These are phyloP conservation scores for Percina caprodes DNA, from an alignment of 2,113 vertebrate species.

Conservation along the genomic window DNA sequence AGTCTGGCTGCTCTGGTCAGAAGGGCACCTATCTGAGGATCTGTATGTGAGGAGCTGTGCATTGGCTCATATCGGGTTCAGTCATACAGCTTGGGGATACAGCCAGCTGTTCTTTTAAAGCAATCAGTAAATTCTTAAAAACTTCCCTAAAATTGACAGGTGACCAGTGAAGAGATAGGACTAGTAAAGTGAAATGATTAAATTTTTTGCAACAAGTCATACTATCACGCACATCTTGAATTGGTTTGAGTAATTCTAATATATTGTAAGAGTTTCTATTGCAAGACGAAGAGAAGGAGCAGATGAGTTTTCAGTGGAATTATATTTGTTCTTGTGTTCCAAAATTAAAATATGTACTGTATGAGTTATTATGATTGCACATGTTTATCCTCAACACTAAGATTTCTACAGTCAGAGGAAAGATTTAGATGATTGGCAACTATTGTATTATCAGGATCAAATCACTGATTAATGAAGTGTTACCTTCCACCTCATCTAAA, in stretches of 20 bases:
- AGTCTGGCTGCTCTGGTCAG: constrained; percentile 30
- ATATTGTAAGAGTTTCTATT: neutral
- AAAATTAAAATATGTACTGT: neutral
- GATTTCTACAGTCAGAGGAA: neutral
- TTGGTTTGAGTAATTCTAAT: neutral
- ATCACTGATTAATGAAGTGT: neutral
- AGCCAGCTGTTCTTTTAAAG: constrained; percentile 26
- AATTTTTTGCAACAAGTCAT: constrained; percentile 6
- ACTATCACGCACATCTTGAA: neutral
- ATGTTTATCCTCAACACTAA: neutral
- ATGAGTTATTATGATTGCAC: neutral
- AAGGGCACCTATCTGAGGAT: constrained; percentile 24
- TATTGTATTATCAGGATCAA: neutral
- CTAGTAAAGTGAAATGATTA: neutral
- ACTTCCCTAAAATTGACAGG: constrained; percentile 1
- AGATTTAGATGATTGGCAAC: neutral
- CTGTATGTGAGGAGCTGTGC: constrained; percentile 16
- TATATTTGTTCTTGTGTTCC: neutral
- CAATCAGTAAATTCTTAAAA: neutral
- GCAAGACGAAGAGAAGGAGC: neutral
- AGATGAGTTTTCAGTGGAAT: neutral
- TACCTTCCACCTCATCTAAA: neutral
- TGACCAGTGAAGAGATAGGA: neutral
- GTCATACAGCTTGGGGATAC: constrained; percentile 16
- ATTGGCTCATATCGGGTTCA: constrained; percentile 32